A percentile compares a stretch with the other conserved stretches of the same genome.
phyloP scores from a whole-genome alignment of 2,113 vertebrate genomes.

The Rhizomys pruinosus region DNA sequence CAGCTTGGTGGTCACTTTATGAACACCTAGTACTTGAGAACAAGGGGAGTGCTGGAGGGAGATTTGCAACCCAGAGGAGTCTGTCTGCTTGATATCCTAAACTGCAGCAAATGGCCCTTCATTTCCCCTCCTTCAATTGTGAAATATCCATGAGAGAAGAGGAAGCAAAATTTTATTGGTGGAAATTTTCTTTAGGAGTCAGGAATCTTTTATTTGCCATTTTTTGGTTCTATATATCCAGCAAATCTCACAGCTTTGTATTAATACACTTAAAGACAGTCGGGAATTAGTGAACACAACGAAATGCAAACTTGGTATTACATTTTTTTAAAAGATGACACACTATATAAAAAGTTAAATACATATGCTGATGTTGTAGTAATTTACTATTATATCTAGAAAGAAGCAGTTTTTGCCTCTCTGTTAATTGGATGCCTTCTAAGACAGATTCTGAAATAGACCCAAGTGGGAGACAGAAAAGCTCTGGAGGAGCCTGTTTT shows the following conservation, averaged over 20 bases:
- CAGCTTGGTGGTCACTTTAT: constrained; percentile 61
- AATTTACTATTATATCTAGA: constrained; percentile 23
- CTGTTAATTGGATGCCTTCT: background rate
- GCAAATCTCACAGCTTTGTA: background rate
- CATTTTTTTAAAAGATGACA: background rate
- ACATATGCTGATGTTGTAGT: background rate
- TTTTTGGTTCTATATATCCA: background rate
- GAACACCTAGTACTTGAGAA: constrained; percentile 17
- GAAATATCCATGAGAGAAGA: constrained; percentile 39
- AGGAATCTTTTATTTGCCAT: background rate
- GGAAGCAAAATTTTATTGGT: constrained; percentile 31
- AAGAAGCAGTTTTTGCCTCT: background rate
- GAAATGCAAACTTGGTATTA: constrained; percentile 40
- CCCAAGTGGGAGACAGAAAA: constrained; percentile 8
- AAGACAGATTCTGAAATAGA: background rate
- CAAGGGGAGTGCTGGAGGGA: background rate
- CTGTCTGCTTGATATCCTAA: constrained; percentile 36
- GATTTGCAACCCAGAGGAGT: constrained; percentile 30
- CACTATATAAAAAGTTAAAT: background rate
- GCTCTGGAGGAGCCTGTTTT: background rate
- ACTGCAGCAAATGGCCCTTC: background rate
- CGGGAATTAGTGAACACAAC: background rate
- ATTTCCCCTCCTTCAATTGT: constrained; percentile 29
- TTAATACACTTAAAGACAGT: background rate
- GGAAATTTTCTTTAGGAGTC: constrained; percentile 50